Evolutionary conservation across 1,140 invertebrate species (phyloP).

Genomic region (Belonocnema kinseyi): DNA sequence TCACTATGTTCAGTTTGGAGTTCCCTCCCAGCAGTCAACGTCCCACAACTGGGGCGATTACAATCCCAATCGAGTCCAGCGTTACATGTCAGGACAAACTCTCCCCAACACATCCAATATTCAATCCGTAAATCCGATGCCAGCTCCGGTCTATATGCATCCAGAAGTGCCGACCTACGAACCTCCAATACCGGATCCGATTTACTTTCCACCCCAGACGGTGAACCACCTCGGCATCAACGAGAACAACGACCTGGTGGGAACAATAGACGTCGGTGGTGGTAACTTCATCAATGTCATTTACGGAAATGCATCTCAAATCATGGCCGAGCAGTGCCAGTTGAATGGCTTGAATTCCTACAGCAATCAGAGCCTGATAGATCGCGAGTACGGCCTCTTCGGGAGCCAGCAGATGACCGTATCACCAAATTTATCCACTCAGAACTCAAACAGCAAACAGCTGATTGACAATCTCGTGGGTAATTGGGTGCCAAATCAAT

Average conservation of each 20-base stretch:
- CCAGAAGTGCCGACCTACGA: constrained; percentile 64
- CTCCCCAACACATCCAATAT: constrained; percentile 59
- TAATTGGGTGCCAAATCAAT: constrained; percentile 89
- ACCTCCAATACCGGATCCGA: constrained; percentile 53
- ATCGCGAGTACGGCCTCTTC: constrained; percentile 71
- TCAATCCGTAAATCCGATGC: constrained; percentile 61
- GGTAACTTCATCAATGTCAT: constrained; percentile 75
- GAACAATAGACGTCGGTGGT: constrained; percentile 73
- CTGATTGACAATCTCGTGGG: constrained; percentile 85
- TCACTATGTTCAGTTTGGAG: constrained; percentile 78
- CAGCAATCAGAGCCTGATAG: constrained; percentile 62
- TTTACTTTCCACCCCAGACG: constrained; percentile 67
- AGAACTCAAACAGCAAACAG: constrained; percentile 72
- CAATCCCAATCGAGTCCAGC: constrained; percentile 56
- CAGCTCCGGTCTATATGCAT: constrained; percentile 64
- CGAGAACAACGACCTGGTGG: constrained; percentile 72
- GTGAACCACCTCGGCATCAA: constrained; percentile 70
- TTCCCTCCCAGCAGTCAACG: constrained; percentile 68
- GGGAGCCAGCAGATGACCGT: constrained; percentile 61
- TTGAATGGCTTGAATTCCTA: constrained; percentile 61
- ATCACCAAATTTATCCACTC: constrained; percentile 54
- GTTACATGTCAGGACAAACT: constrained; percentile 53
- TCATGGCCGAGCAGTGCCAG: constrained; percentile 69
- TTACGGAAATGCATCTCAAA: constrained; percentile 69
- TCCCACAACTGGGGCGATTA: constrained; percentile 70